Conservation (phyloP, 2,888 invertebrate genomes). For the Malacosoma neustria region DNA sequence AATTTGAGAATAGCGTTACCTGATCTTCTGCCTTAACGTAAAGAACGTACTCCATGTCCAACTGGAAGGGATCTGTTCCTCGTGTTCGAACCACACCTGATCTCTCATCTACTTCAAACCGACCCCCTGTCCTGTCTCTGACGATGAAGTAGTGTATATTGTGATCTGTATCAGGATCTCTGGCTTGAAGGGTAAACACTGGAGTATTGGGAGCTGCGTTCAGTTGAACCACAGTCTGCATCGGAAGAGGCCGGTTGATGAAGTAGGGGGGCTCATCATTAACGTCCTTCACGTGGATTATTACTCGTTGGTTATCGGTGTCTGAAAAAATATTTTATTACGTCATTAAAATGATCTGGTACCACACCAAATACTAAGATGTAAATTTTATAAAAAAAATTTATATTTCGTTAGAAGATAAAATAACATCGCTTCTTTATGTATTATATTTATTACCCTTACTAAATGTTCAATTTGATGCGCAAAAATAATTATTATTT, state of each 20-base stretch:
- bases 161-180: conserved; percentile 97
- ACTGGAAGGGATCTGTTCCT: conserved; percentile 92
- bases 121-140: conserved; percentile 87
- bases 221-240: conserved; percentile 97
- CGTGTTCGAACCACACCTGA: conserved; percentile 94
- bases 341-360: no score
- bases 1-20: no score
- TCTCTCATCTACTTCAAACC: conserved; percentile 91
- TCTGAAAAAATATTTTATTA: no score
- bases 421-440: no score
- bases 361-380: no score
- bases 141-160: conserved; percentile 97
- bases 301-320: conserved; percentile 95
- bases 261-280: conserved; percentile 98
- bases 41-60: conserved; percentile 96
- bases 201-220: conserved; percentile 97
- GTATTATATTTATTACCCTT: no score
- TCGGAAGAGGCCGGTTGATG: conserved; percentile 96
- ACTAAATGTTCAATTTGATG: no score
- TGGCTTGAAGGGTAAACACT: conserved; percentile 96
- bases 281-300: conserved; percentile 95
- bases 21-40: conserved; percentile 98
- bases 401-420: no score
- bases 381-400: no score
- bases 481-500: no score